A percentile compares a stretch with the other conserved stretches of the same genome.
phyloP scores from a whole-genome alignment of 2,797 vertebrate genomes.

The Platalea minor region DNA sequence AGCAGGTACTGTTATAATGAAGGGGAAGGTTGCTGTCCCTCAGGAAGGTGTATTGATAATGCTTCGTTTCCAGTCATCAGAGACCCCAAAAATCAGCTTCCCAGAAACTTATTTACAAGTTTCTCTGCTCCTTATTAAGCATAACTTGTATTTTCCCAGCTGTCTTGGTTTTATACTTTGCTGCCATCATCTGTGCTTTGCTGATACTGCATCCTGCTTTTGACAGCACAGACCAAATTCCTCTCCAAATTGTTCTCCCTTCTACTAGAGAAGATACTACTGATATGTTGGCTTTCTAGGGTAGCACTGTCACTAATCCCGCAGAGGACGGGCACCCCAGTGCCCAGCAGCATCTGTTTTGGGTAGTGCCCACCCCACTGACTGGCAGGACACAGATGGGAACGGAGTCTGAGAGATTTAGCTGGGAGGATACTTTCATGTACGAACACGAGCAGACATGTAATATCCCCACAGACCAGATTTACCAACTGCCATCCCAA shows the following conservation, averaged over 20 bases:
- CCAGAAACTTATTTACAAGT: not conserved
- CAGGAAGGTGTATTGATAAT: not conserved
- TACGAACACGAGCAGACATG: not conserved
- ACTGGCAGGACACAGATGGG: not conserved
- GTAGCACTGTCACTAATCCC: not conserved
- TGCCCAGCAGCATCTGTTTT: not conserved
- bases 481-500: not conserved
- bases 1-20: not conserved
- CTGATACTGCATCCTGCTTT: not conserved
- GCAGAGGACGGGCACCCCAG: not conserved
- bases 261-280: not conserved
- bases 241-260: not conserved
- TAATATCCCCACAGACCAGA: not conserved
- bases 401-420: not conserved
- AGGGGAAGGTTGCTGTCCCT: not conserved
- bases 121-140: not conserved
- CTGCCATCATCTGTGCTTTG: slow-evolving; percentile 62
- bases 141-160: not conserved
- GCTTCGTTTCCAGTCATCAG: not conserved
- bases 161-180: slow-evolving; percentile 48
- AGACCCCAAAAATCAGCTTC: not conserved
- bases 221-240: not conserved
- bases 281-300: not conserved
- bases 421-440: not conserved
- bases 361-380: not conserved